These are phyloP conservation scores for Gnatocerus cornutus DNA, from an alignment of 2,888 invertebrate species.

Conservation along the genomic window DNA sequence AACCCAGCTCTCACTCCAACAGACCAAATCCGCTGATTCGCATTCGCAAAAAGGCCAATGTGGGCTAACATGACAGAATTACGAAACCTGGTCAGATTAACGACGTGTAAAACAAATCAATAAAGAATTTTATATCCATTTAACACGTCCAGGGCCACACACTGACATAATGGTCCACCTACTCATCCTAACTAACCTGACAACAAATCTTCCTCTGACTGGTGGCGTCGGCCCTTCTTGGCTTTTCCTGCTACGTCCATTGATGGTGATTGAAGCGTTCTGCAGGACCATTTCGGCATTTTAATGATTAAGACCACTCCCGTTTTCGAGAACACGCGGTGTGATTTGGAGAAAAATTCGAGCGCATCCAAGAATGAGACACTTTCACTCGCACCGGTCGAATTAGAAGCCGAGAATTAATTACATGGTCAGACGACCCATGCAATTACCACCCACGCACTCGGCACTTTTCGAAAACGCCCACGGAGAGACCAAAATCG, in stretches of 20 bases:
- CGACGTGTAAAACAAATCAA: conserved; percentile 26
- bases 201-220: conserved; percentile 42
- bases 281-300: conserved; percentile 47
- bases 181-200: conserved; percentile 34
- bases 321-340: conserved; percentile 20
- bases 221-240: conserved; percentile 30
- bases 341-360: conserved; percentile 31
- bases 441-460: conserved; percentile 26
- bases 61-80: conserved; percentile 21
- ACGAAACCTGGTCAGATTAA: conserved; percentile 17
- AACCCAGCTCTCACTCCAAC: background rate
- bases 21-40: background rate
- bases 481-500: background rate
- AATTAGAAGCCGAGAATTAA: conserved; percentile 11
- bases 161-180: conserved; percentile 27
- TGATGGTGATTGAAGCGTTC: conserved; percentile 37
- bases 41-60: conserved; percentile 7
- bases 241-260: background rate
- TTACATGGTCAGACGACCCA: conserved; percentile 17
- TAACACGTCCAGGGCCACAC: conserved; percentile 28
- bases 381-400: conserved; percentile 7
- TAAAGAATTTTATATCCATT: conserved; percentile 24
- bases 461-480: conserved; percentile 16
- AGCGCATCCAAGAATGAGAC: background rate
- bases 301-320: conserved; percentile 30